phyloP scores from a whole-genome alignment of 2,797 vertebrate species.

The Nyctibius grandis region DNA sequence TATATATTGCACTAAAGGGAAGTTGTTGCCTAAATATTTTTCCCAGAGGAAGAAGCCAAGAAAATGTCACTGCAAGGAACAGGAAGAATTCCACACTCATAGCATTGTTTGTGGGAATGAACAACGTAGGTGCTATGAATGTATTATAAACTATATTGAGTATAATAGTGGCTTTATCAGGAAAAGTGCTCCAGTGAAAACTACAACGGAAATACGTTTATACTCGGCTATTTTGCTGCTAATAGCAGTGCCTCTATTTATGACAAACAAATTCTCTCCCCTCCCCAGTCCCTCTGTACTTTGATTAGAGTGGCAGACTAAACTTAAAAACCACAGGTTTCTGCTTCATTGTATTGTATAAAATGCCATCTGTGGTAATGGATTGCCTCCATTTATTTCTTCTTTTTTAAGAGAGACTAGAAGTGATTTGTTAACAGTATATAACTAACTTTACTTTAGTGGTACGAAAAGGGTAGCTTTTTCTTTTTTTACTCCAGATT shows the following conservation, averaged over 20 bases:
- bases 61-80: background rate
- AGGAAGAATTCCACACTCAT: background rate
- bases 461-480: background rate
- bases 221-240: background rate
- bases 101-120: background rate
- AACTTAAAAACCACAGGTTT: background rate
- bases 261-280: background rate
- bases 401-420: background rate
- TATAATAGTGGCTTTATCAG: conserved; percentile 8
- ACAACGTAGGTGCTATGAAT: background rate
- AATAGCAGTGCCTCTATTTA: background rate
- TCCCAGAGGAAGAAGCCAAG: conserved; percentile 20
- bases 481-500: background rate
- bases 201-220: background rate
- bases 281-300: background rate
- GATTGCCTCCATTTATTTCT: background rate
- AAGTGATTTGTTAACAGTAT: background rate
- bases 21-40: conserved; percentile 10
- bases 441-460: background rate
- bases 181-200: background rate
- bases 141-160: background rate
- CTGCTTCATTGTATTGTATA: background rate
- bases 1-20: background rate
- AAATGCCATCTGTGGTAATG: background rate
- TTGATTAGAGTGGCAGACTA: background rate